Base-by-base conservation (phyloP, 2,888 invertebrate genomes). In the Ephialtes manifestator region DNA sequence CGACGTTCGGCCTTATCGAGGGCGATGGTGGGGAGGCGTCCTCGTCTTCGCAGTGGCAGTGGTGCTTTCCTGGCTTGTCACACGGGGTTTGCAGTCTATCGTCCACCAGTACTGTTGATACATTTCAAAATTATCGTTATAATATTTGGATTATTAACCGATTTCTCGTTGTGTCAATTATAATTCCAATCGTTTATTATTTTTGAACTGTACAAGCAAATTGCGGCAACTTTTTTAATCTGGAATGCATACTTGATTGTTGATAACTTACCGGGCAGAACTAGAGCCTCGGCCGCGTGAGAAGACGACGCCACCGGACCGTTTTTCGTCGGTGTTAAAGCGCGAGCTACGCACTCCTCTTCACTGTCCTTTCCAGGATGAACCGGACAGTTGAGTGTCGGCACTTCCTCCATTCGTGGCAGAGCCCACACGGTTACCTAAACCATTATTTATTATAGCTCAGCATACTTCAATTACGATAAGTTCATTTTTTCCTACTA, bases 21-120 rank as follows among this genome's bases (percentile, higher is more conserved):
- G 92, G 91, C n/a, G 93, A 92, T 5, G 92, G 92, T 10, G 92
- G 93, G 58, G 92, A 90, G 11, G 96, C 96, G 2, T 96, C 96
- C 89, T 97, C 97, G 48, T 97, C 96, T 89, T 96, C 96, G 90
- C 97, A 97, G 78, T 95, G 96, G 93, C 97, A 97, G 87, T 96
- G 96, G 92, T 97, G 97, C 92, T 97, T 97, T 0, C 97, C 97
- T 82, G 96, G 97, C 88, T 96, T 96, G 88, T 96, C 96, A 94
- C 97, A 97, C 0, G 95, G 95, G 0, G 96, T 96, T 88, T 96
- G 95, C 95, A 97, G 96, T 87, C 97, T 94, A 89, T 97, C 97
- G 90, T 97, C 97, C 15, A 97, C 94, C 60, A 96, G 86, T 76
- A 91, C 91, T 92, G 84, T 71, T 0, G 3, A 46, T 4, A 4